These are phyloP conservation scores for Druon quercuslanigerum DNA, from an alignment of 1,140 invertebrate genomes.

Conservation along the genomic window DNA sequence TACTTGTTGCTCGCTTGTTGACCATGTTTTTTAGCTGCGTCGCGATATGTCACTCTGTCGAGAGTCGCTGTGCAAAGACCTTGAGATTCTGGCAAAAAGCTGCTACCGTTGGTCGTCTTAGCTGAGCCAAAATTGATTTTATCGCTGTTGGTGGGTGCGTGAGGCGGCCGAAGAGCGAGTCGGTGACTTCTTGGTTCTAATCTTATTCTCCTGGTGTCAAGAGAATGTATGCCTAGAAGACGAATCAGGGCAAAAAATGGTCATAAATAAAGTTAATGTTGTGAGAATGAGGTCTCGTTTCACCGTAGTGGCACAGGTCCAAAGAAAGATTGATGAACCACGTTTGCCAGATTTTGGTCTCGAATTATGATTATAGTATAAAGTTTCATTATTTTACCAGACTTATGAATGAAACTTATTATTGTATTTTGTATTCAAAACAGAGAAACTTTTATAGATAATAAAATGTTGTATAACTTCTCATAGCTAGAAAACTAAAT, in stretches of 20 bases:
- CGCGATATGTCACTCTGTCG: slow-evolving; percentile 67
- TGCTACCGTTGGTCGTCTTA: slow-evolving; percentile 55
- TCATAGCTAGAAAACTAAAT: no score
- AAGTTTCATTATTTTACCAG: neutral
- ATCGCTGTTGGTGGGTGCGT: slow-evolving; percentile 38
- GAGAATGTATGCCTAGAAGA: slow-evolving; percentile 54
- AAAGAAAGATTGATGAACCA: neutral
- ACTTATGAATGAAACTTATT: no score
- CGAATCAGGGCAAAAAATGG: neutral
- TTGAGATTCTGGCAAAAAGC: slow-evolving; percentile 52
- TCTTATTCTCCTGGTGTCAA: slow-evolving; percentile 63
- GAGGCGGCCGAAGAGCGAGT: slow-evolving; percentile 53
- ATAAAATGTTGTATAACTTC: no score
- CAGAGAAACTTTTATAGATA: no score
- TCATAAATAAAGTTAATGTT: neutral
- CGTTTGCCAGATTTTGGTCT: neutral
- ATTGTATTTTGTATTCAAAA: no score
- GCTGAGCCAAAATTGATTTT: slow-evolving; percentile 44
- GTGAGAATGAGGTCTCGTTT: neutral
- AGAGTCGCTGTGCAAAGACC: slow-evolving; percentile 65
- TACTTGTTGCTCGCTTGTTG: slow-evolving; percentile 53
- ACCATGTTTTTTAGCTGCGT: slow-evolving; percentile 60
- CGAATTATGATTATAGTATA: neutral
- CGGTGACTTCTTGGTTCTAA: slow-evolving; percentile 68
- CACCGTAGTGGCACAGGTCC: neutral